Conservation (phyloP, 2,113 vertebrate species). For the Apaloderma vittatum region DNA sequence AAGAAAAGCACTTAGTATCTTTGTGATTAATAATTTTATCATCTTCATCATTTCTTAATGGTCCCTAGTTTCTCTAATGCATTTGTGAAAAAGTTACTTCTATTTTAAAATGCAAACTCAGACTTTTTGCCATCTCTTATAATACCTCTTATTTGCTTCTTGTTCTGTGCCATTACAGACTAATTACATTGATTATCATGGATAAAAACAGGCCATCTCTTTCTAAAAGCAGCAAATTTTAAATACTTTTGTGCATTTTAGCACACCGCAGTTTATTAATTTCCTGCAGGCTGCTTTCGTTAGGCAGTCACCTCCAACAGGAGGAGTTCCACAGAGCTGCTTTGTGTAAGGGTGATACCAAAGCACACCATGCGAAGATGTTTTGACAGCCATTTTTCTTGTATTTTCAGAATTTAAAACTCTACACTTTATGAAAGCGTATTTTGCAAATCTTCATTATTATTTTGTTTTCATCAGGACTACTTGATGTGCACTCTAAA, state of each 20-base stretch:
- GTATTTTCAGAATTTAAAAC: background rate
- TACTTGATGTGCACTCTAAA: background rate
- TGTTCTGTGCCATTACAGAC: background rate
- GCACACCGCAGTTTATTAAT: background rate
- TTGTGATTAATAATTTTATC: constrained; percentile 53
- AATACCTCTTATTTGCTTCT: background rate
- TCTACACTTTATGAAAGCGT: background rate
- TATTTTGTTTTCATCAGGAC: background rate
- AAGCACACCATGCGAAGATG: fast-evolving
- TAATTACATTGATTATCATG: background rate
- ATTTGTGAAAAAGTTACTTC: constrained; percentile 17
- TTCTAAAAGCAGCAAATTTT: background rate
- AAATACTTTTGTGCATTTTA: background rate
- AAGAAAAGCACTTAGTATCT: constrained; percentile 23
- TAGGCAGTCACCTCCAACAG: background rate
- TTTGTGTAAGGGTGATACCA: background rate
- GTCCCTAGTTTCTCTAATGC: constrained; percentile 8
- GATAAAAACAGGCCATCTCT: background rate
- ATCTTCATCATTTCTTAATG: constrained; percentile 41
- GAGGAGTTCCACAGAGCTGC: background rate
- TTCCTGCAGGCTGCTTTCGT: background rate
- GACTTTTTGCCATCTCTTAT: background rate
- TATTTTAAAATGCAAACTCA: constrained; percentile 3
- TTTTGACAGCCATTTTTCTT: background rate
- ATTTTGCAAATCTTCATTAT: background rate